These are phyloP conservation scores for Coryphaenoides rupestris DNA, from an alignment of 2,113 vertebrate genomes.

Conservation along the genomic window DNA sequence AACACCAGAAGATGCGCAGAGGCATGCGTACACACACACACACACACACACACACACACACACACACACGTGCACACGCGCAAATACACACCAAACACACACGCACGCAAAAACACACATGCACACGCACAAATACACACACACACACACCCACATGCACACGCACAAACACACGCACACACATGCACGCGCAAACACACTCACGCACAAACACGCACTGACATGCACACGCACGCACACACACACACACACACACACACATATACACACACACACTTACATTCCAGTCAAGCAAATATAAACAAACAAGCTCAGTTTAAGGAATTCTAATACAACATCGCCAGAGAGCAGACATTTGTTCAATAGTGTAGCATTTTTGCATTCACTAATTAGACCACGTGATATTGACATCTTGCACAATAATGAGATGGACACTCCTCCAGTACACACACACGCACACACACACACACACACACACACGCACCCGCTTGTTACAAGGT, in stretches of 20 bases:
- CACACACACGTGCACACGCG: too few relatives aligned
- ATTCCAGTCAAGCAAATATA: slow-evolving; percentile 7
- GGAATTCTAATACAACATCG: neutral
- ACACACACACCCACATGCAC: too few relatives aligned
- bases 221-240: neutral
- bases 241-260: too few relatives aligned
- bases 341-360: neutral
- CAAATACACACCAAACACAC: too few relatives aligned
- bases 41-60: slow-evolving; percentile 28
- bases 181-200: slow-evolving; percentile 27
- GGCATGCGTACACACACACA: slow-evolving; percentile 47
- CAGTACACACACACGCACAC: slow-evolving; percentile 15
- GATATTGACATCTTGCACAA: neutral
- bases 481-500: neutral
- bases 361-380: too few relatives aligned
- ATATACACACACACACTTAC: slow-evolving; percentile 1
- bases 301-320: slow-evolving; percentile 42
- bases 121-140: neutral
- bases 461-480: slow-evolving; percentile 8
- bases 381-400: neutral
- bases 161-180: slow-evolving; percentile 28
- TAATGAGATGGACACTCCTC: slow-evolving; percentile 15
- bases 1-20: too few relatives aligned
- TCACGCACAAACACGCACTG: slow-evolving; percentile 28
- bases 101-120: too few relatives aligned